These are phyloP conservation scores for Drosophila pandora DNA, from an alignment of 1,140 invertebrate genomes.

Conservation along the genomic window DNA sequence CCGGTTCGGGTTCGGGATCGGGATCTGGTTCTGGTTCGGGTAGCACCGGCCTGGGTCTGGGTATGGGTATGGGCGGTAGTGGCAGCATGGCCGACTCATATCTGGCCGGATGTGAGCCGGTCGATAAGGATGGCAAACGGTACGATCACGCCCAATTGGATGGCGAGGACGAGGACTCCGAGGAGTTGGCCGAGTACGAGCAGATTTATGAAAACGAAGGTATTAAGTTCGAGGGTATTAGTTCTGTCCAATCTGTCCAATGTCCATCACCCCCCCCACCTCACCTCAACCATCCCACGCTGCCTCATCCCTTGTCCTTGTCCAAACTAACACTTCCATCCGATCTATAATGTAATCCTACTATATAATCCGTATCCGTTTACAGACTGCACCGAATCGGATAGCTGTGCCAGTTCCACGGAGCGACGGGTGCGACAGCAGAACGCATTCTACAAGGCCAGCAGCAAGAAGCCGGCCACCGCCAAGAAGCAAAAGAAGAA, in stretches of 20 bases:
- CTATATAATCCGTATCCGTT: constrained; percentile 16
- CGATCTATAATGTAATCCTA: too few species aligned
- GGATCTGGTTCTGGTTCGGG: constrained; percentile 33
- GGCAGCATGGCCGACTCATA: constrained; percentile 83
- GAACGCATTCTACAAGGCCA: constrained; percentile 87
- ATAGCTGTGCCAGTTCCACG: constrained; percentile 88
- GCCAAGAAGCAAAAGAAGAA: constrained; percentile 92
- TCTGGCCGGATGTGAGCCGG: constrained; percentile 60
- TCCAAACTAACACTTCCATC: too few species aligned
- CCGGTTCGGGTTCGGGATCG: constrained; percentile 54
- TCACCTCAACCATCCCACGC: constrained; percentile 5
- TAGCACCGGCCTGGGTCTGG: constrained; percentile 34
- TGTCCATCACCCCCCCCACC: neutral
- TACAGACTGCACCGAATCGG: constrained; percentile 92
- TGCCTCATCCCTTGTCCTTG: too few species aligned
- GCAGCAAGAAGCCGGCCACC: constrained; percentile 89
- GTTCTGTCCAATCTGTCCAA: constrained; percentile 6
- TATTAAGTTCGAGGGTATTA: constrained; percentile 56
- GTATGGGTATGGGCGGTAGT: constrained; percentile 46
- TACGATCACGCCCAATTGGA: constrained; percentile 90
- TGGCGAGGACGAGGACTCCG: constrained; percentile 89
- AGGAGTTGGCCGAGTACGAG: constrained; percentile 83
- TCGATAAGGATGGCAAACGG: constrained; percentile 68
- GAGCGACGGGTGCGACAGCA: constrained; percentile 88
- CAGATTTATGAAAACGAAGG: constrained; percentile 84